These are phyloP conservation scores for Meda fulgida DNA, from an alignment of 2,797 vertebrate species.

Conservation along the genomic window DNA sequence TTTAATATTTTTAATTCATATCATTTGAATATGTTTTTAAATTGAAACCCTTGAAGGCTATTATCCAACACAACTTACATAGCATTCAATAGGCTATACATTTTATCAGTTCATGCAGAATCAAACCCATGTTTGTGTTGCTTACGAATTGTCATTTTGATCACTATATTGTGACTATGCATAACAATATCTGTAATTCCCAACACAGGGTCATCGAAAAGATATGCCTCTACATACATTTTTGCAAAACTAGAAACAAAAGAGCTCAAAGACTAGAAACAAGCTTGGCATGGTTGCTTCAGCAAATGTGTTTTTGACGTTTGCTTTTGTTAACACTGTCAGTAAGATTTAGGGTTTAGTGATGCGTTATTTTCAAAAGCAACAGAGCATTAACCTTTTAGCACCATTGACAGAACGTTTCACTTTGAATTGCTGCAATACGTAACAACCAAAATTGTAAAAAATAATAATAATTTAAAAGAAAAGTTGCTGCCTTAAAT, in stretches of 20 bases:
- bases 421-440: too few relatives aligned
- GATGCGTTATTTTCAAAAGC: too few relatives aligned
- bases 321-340: too few relatives aligned
- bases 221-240: neutral
- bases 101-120: neutral
- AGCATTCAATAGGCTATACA: neutral
- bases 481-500: too few relatives aligned
- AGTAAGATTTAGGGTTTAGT: too few relatives aligned
- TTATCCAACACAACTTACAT: neutral
- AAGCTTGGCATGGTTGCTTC: too few relatives aligned
- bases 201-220: neutral
- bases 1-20: neutral
- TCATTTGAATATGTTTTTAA: neutral
- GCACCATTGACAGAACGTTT: too few relatives aligned
- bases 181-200: neutral
- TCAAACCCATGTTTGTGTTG: neutral
- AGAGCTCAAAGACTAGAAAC: too few relatives aligned
- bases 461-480: too few relatives aligned
- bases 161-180: neutral
- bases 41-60: neutral
- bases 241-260: neutral
- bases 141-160: neutral
- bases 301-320: too few relatives aligned
- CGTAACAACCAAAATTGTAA: too few relatives aligned
- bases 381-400: too few relatives aligned